Evolutionary conservation across 1,140 invertebrate genomes (phyloP).

Genomic region (Epicauta chinensis): DNA sequence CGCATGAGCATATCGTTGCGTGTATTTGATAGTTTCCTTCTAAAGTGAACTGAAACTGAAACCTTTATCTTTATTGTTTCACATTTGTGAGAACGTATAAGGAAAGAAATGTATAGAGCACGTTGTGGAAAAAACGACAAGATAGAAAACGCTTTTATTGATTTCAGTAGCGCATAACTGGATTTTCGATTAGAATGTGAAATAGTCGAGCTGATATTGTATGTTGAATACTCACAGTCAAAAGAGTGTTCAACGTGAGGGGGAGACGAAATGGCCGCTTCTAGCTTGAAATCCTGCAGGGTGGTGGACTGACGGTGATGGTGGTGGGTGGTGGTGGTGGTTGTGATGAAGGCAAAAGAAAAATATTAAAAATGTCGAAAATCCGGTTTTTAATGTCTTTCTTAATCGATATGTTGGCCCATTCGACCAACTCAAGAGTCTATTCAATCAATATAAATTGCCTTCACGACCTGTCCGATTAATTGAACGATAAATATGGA

Average conservation of each 20-base stretch:
- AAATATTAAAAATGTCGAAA: constrained; percentile 17
- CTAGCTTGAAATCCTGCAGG: constrained; percentile 17
- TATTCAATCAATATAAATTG: neutral
- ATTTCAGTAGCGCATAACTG: constrained; percentile 58
- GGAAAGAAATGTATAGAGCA: constrained; percentile 24
- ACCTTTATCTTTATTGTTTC: constrained; percentile 27
- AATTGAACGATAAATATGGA: no score
- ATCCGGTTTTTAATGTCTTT: constrained; percentile 7
- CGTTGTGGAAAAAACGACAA: constrained; percentile 29
- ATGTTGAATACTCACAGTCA: constrained; percentile 21
- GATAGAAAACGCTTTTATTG: constrained; percentile 53
- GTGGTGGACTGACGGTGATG: constrained; percentile 4
- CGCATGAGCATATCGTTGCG: constrained; percentile 36
- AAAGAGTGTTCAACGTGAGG: constrained; percentile 5
- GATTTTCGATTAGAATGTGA: constrained; percentile 36
- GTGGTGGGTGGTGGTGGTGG: constrained; percentile 5
- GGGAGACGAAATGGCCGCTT: constrained; percentile 27
- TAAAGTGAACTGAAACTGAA: constrained; percentile 18
- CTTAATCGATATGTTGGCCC: neutral
- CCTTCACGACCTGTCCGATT: neutral
- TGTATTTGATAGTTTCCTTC: constrained; percentile 27
- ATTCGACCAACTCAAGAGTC: neutral
- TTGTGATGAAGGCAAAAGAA: constrained; percentile 8
- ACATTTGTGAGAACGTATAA: constrained; percentile 23
- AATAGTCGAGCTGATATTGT: neutral